These are phyloP conservation scores for Uria lomvia DNA, from an alignment of 2,113 vertebrate genomes.

Conservation along the genomic window DNA sequence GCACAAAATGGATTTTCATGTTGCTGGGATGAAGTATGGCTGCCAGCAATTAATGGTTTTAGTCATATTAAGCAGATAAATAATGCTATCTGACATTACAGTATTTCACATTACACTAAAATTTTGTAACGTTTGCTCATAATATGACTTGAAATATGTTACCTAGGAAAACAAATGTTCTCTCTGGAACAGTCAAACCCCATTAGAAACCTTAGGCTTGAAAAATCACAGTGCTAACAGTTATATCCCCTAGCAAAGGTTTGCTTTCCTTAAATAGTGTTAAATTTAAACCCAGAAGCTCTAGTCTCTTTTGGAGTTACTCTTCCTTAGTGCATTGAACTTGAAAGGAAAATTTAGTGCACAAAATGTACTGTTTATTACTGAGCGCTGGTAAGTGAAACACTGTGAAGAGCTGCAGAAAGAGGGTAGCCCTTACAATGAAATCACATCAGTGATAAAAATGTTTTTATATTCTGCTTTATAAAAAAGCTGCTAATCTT, in stretches of 20 bases:
- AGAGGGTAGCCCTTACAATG: not conserved
- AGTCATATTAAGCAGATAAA: conserved; percentile 72
- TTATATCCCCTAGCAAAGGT: conserved; percentile 73
- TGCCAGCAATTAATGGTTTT: conserved; percentile 75
- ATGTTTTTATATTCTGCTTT: not conserved
- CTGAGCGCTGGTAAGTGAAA: not conserved
- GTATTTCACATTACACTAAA: conserved; percentile 80
- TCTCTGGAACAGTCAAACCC: conserved; percentile 77
- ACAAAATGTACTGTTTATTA: conserved; percentile 38
- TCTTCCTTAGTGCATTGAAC: conserved; percentile 62
- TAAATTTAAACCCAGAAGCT: conserved; percentile 76
- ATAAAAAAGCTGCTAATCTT: not conserved
- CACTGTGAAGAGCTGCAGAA: not conserved
- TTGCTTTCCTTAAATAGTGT: conserved; percentile 78
- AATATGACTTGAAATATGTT: conserved; percentile 79
- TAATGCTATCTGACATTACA: conserved; percentile 79
- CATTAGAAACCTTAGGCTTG: conserved; percentile 77
- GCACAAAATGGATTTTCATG: conserved; percentile 67
- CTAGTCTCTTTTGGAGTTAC: conserved; percentile 64
- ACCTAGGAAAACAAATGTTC: conserved; percentile 78
- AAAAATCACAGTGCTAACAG: conserved; percentile 77
- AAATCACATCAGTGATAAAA: not conserved
- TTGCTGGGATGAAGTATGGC: conserved; percentile 72
- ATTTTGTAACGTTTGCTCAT: conserved; percentile 73
- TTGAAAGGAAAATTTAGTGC: conserved; percentile 69